Percentiles rank a stretch among this genome's conserved stretches.
Conservation (phyloP, 2,113 vertebrate genomes). For the Chlorodrepanis virens region DNA sequence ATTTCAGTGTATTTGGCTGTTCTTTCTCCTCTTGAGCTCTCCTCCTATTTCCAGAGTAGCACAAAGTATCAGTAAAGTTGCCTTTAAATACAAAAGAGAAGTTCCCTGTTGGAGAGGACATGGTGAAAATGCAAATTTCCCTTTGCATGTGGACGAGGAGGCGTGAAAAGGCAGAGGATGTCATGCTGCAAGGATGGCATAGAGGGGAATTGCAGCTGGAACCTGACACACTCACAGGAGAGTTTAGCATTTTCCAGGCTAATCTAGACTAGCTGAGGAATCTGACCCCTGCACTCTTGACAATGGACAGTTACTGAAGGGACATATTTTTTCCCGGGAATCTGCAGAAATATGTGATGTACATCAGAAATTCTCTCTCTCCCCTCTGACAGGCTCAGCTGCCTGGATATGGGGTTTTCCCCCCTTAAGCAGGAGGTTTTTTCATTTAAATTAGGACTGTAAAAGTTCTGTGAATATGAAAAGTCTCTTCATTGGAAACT, state of each 20-base stretch:
- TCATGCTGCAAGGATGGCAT: background rate
- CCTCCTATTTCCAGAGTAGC: background rate
- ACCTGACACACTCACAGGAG: background rate
- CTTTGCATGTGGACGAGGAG: rapidly evolving
- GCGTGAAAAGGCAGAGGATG: background rate
- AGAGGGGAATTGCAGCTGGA: background rate
- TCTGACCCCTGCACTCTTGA: background rate
- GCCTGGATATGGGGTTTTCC: background rate
- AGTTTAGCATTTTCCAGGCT: background rate
- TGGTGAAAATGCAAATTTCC: background rate
- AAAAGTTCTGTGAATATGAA: background rate
- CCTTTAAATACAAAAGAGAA: background rate
- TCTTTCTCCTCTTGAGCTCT: background rate
- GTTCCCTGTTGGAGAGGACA: background rate
- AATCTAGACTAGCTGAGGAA: background rate
- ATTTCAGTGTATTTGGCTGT: background rate
- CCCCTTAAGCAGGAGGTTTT: background rate
- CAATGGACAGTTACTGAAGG: background rate
- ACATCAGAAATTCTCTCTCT: background rate
- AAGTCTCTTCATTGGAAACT: background rate
- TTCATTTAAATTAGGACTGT: background rate
- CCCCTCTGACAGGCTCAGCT: background rate
- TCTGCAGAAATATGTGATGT: background rate
- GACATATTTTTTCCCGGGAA: background rate
- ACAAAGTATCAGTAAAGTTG: background rate